These are phyloP conservation scores for Propithecus deckenii DNA, from an alignment of 2,797 vertebrate species.

Conservation along the genomic window DNA sequence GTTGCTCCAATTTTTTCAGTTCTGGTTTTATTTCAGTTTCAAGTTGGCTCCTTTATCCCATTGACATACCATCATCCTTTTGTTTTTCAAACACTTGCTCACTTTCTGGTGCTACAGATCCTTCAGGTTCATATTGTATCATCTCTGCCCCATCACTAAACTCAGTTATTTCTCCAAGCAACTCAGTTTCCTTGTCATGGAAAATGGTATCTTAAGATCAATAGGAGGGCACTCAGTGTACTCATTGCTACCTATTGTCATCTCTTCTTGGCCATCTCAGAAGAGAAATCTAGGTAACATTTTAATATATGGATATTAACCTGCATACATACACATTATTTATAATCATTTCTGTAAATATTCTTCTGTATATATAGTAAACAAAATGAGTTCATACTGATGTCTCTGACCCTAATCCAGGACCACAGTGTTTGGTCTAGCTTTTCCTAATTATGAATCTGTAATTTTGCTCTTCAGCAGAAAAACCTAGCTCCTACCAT, in stretches of 20 bases:
- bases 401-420: no score
- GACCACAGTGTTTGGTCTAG: not conserved
- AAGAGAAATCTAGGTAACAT: not conserved
- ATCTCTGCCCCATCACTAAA: not conserved
- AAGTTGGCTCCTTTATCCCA: no score
- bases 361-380: no score
- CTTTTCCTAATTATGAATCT: not conserved
- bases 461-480: not conserved
- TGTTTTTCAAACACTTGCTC: not conserved
- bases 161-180: not conserved
- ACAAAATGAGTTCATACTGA: no score
- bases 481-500: not conserved
- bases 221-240: fast-evolving
- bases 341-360: no score
- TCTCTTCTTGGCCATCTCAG: not conserved
- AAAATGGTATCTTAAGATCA: not conserved
- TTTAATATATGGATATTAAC: not conserved
- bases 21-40: not conserved
- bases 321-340: no score
- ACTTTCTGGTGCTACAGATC: not conserved
- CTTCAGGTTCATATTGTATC: not conserved
- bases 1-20: not conserved
- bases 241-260: not conserved
- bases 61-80: not conserved
- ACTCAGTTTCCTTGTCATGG: not conserved